Percentiles rank a stretch among this genome's conserved stretches.
These are phyloP conservation scores for Lithosia quadra DNA, from an alignment of 2,888 invertebrate genomes.

Conservation along the genomic window DNA sequence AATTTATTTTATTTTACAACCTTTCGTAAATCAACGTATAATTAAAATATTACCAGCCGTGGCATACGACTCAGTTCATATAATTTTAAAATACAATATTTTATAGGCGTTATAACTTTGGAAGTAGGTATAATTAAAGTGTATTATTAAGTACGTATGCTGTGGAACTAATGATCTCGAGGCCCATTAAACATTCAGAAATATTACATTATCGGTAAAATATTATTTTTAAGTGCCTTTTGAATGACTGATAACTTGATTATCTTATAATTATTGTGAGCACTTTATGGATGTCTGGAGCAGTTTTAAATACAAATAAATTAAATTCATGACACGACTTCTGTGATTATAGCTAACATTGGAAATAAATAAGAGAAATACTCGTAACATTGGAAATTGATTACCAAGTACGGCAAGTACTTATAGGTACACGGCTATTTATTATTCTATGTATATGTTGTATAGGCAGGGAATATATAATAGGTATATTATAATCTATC, in stretches of 20 bases:
- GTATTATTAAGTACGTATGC: not conserved
- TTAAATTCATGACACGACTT: too few relatives aligned
- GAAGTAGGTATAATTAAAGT: not conserved
- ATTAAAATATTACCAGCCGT: conserved; percentile 19
- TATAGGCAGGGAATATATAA: too few relatives aligned
- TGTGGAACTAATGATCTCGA: not conserved
- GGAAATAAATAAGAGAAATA: too few relatives aligned
- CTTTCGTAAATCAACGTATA: conserved; percentile 20
- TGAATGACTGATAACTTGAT: too few relatives aligned
- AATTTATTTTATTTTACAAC: conserved; percentile 32
- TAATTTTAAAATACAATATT: conserved; percentile 7
- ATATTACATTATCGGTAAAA: not conserved
- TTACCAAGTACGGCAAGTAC: not conserved
- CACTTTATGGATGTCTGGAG: too few relatives aligned
- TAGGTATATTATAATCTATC: too few relatives aligned
- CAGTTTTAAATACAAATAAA: too few relatives aligned
- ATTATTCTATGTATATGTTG: not conserved
- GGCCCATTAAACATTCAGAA: not conserved
- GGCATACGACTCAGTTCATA: not conserved
- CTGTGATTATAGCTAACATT: too few relatives aligned
- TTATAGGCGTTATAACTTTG: conserved; percentile 5
- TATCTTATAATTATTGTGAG: too few relatives aligned
- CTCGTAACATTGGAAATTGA: not conserved
- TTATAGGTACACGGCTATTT: not conserved
- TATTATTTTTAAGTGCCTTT: not conserved